Evolutionary conservation across 2,797 vertebrate genomes (phyloP), one percentile per base, ranked within the genome.

Genomic region (Urocyon cinereoargenteus): DNA sequence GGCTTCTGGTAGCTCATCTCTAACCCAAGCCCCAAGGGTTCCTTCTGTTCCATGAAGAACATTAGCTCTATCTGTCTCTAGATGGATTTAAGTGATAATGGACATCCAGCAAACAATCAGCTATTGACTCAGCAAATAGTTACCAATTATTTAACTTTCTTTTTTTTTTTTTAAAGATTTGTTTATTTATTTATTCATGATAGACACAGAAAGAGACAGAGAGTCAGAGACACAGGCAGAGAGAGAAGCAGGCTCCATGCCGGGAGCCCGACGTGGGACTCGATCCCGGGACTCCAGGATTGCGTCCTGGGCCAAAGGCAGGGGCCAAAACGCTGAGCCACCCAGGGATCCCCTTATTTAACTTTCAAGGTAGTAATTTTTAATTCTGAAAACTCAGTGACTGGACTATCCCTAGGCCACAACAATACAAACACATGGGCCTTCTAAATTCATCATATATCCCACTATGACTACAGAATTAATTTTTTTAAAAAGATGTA

Each of bases 321-420:
- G 40, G 40, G 40, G 40, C 40, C 40, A 45, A 45, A 45, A 45
- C 1, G 40, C 40, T 45, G 40, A 45, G 40, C 40, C 40, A 45
- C 40, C 40, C 40, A 45, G 40, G 40, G 40, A 45, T 45, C 40
- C 40, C 40, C 40, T 70, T 61, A 77, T 72, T 88, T 73, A 94
- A 91, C 15, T 8, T 68, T 66, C 75, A 77, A 86, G 6, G 55
- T 28, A 19, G 31, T 64, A 49, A 93, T 40, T 86, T 95, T 95
- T 94, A 90, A 90, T 78, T 78, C 84, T 78, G 24, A 79, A 92
- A 95, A 70, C 86, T 94, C 62, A 81, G 31, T 55, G 51, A 62
- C 55, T 53, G 3, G 14, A 66, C 24, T 77, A 59, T n/a, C 70
- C 18, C 28, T 61, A 79, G 83, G 9, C 85, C 82, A 91, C 2